These are phyloP conservation scores for Sterna hirundo DNA, from an alignment of 2,113 vertebrate genomes.

Conservation along the genomic window DNA sequence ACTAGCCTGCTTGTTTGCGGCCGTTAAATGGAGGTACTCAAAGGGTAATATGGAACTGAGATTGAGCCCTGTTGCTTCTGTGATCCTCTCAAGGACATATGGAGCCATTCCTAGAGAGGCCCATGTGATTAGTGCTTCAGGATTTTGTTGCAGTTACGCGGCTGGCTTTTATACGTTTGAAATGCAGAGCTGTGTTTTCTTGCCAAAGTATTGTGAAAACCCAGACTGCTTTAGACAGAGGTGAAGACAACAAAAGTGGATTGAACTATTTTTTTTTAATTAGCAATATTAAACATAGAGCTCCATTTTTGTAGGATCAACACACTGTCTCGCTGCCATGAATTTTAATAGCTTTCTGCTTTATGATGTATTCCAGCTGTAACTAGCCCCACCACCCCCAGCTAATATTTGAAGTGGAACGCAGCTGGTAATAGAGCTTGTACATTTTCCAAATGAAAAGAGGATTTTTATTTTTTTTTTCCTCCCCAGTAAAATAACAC, in stretches of 20 bases:
- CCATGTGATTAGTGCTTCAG: not conserved
- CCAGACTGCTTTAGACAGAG: conserved; percentile 58
- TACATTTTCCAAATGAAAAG: conserved; percentile 57
- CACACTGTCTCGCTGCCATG: conserved; percentile 53
- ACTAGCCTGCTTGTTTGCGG: not conserved
- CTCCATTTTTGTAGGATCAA: conserved; percentile 52
- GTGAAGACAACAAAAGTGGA: conserved; percentile 63
- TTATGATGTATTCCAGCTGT: conserved; percentile 75
- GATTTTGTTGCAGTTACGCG: conserved; percentile 44
- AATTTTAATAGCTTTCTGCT: conserved; percentile 53
- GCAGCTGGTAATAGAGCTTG: conserved; percentile 65
- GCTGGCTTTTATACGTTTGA: conserved; percentile 38
- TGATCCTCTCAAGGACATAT: conserved; percentile 30
- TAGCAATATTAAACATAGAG: conserved; percentile 59
- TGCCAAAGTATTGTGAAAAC: conserved; percentile 58
- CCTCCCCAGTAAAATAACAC: conserved; percentile 42
- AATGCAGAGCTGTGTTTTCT: conserved; percentile 14
- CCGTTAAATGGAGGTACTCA: not conserved
- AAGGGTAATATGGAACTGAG: not conserved
- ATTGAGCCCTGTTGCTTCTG: not conserved
- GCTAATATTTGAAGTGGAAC: conserved; percentile 62
- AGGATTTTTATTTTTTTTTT: not conserved
- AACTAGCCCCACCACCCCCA: conserved; percentile 46
- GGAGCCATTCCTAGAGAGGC: conserved; percentile 44
- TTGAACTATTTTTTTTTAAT: conserved; percentile 37